phyloP scores from a whole-genome alignment of 2,797 vertebrate species.

The Phataginus tricuspis region DNA sequence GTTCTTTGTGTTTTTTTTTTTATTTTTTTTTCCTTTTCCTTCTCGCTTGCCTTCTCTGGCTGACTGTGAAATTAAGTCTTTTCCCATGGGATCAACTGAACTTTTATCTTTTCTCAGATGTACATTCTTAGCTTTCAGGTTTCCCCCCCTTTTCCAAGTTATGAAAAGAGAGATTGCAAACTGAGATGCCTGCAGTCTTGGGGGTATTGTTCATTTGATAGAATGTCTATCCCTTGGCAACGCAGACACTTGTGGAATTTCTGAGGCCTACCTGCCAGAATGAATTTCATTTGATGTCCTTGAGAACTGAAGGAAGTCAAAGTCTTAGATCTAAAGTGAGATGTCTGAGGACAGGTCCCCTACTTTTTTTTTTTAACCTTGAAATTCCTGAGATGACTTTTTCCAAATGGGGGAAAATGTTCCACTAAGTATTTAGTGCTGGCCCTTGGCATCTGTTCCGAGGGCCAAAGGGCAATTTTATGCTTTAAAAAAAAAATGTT shows the following conservation, averaged over 20 bases:
- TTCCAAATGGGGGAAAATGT: not conserved
- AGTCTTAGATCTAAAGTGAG: constrained; percentile 54
- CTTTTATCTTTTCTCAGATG: constrained; percentile 62
- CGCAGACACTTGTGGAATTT: constrained; percentile 55
- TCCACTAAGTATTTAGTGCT: not conserved
- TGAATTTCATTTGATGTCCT: constrained; percentile 61
- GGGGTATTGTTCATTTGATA: constrained; percentile 41
- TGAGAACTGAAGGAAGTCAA: constrained; percentile 54
- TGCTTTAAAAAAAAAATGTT: not conserved
- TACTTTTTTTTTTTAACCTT: not conserved
- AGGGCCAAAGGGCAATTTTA: not conserved
- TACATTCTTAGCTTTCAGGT: constrained; percentile 63
- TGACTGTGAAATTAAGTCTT: constrained; percentile 43
- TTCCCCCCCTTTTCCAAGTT: not conserved
- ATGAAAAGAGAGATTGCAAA: constrained; percentile 43
- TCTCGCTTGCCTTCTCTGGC: constrained; percentile 24
- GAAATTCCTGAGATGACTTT: not conserved
- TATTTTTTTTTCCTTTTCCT: not conserved
- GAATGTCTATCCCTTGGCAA: not conserved
- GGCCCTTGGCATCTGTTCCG: not conserved
- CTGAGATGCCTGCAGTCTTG: constrained; percentile 23
- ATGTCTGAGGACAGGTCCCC: not conserved
- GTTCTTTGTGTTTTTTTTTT: not conserved
- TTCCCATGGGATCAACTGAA: constrained; percentile 63
- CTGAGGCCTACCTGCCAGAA: constrained; percentile 36